phyloP scores from a whole-genome alignment of 2,797 vertebrate species.

The Hydrocynus forskahlii region DNA sequence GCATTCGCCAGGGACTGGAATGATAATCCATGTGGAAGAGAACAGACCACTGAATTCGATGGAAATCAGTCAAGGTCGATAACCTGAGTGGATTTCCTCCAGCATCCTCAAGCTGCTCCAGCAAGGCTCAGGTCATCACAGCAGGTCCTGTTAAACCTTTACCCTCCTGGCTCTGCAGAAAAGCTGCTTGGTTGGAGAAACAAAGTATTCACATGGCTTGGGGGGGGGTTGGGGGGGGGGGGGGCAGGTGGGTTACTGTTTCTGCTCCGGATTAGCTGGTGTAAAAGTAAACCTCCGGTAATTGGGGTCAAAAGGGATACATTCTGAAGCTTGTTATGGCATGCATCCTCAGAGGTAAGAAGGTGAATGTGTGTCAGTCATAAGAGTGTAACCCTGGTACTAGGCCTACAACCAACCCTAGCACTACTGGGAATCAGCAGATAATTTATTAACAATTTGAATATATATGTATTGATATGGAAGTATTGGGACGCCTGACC shows the following conservation, averaged over 20 bases:
- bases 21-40: slow-evolving; percentile 50
- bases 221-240: slow-evolving; percentile 46
- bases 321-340: slow-evolving; percentile 70
- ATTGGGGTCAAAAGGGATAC: slow-evolving; percentile 77
- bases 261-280: slow-evolving; percentile 68
- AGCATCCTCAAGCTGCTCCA: slow-evolving; percentile 13
- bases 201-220: slow-evolving; percentile 55
- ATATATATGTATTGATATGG: no score
- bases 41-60: slow-evolving; percentile 30
- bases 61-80: slow-evolving; percentile 45
- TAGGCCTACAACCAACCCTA: no score
- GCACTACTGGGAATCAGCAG: no score
- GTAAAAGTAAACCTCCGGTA: slow-evolving; percentile 75
- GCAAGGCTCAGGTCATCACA: slow-evolving; percentile 41
- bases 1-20: slow-evolving; percentile 19
- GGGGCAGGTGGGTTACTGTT: slow-evolving; percentile 60
- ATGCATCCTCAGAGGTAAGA: slow-evolving; percentile 57
- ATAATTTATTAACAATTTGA: no score
- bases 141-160: slow-evolving; percentile 47
- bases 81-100: slow-evolving; percentile 42
- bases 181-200: slow-evolving; percentile 52
- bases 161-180: slow-evolving; percentile 40
- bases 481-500: no score
- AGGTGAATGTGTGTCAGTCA: slow-evolving; percentile 62
- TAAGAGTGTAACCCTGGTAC: background rate